Conservation (phyloP, 30 jellyfish, hydroid and myxozoan species). For the Nemopilema nomurai region DNA sequence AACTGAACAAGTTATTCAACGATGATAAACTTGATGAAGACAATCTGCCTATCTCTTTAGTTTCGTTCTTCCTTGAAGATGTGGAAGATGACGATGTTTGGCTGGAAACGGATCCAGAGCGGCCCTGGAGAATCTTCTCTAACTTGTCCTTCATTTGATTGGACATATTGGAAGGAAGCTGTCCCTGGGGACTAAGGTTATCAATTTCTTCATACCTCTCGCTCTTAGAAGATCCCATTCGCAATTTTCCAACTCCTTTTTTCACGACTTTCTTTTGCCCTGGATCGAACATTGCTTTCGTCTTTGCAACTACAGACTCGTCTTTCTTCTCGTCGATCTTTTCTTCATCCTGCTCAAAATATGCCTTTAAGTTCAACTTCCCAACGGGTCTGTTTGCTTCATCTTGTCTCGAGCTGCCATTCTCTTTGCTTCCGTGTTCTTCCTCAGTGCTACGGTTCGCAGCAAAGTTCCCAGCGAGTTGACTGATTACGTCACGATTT, state of each 20-base stretch:
- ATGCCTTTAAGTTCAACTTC: constrained; percentile 14
- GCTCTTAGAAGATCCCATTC: constrained; percentile 34
- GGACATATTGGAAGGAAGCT: constrained; percentile 61
- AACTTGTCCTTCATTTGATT: constrained; percentile 51
- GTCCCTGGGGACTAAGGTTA: constrained; percentile 41
- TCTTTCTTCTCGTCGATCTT: constrained; percentile 1
- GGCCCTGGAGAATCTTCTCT: constrained; percentile 55
- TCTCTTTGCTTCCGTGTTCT: not conserved
- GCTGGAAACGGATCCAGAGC: constrained; percentile 64
- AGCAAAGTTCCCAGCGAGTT: not conserved
- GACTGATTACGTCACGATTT: not conserved
- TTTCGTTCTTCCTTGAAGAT: constrained; percentile 33
- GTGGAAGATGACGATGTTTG: constrained; percentile 31
- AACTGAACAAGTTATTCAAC: constrained; percentile 7
- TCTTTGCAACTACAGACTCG: constrained; percentile 43
- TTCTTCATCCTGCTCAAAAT: constrained; percentile 4
- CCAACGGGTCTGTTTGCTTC: constrained; percentile 19
- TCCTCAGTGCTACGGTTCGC: not conserved
- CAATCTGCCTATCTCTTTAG: constrained; percentile 37
- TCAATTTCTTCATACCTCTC: constrained; percentile 60
- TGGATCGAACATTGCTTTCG: constrained; percentile 54
- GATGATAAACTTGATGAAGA: constrained; percentile 61
- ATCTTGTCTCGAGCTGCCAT: not conserved
- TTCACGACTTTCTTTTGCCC: constrained; percentile 9
- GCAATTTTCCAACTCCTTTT: constrained; percentile 41